Conservation (phyloP, 2,113 vertebrate species). For the Erinaceus europaeus region DNA sequence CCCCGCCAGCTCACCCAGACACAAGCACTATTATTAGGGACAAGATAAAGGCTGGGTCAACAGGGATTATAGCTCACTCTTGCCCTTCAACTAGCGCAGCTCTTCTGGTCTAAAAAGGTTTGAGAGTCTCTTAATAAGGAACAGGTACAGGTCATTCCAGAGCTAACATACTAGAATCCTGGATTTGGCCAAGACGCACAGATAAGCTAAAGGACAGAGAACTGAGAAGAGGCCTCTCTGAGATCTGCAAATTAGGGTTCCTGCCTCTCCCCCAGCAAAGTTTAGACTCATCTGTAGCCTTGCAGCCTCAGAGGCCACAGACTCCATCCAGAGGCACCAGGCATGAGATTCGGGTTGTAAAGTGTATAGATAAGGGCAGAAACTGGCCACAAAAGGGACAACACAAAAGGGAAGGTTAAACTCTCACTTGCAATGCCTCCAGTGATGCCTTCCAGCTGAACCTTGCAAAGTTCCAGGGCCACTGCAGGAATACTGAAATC, state of each 20-base stretch:
- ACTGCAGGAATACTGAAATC: slow-evolving; percentile 9
- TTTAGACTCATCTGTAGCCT: not conserved
- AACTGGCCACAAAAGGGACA: not conserved
- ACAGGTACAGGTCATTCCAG: not conserved
- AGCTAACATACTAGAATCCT: not conserved
- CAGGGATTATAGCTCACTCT: not conserved
- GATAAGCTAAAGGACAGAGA: not conserved
- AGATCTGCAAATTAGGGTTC: not conserved
- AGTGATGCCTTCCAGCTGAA: slow-evolving; percentile 14
- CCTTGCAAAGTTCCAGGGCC: slow-evolving; percentile 51
- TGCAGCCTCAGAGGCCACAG: not conserved
- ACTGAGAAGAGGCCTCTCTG: not conserved
- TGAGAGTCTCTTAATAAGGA: not conserved
- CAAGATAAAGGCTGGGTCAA: not conserved
- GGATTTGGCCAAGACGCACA: not conserved
- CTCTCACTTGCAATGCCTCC: not conserved
- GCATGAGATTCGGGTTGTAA: not conserved
- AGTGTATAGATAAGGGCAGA: not conserved
- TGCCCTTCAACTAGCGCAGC: not conserved
- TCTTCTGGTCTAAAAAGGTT: not conserved
- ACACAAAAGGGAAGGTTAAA: not conserved
- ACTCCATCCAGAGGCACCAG: not conserved
- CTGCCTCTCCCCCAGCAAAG: not conserved
- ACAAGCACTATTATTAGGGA: not conserved
- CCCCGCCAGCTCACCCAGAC: too few species aligned